Conservation (phyloP, 2,888 invertebrate genomes). For the Cephus runcator region DNA sequence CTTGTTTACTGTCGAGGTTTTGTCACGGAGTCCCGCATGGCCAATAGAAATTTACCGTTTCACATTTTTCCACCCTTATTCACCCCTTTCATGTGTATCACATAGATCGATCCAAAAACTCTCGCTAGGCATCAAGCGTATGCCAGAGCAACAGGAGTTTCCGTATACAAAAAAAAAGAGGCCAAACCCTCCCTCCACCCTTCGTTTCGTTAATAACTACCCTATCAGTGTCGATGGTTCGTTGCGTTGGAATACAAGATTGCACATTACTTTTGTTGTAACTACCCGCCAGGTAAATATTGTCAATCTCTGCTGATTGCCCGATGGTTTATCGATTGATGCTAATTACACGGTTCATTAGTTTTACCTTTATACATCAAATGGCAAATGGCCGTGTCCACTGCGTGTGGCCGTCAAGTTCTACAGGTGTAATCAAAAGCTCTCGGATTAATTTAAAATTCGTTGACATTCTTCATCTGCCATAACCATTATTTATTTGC, state of each 20-base stretch:
- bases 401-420: not conserved
- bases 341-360: slow-evolving; percentile 29
- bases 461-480: no score
- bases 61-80: not conserved
- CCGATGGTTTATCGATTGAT: slow-evolving; percentile 28
- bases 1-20: slow-evolving; percentile 32
- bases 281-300: not conserved
- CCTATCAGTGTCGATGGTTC: not conserved
- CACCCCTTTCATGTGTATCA: not conserved
- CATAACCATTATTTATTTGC: no score
- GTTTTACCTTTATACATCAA: not conserved
- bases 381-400: not conserved
- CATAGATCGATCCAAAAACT: not conserved
- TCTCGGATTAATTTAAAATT: no score
- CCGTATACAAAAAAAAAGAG: not conserved
- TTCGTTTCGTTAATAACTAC: not conserved
- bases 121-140: not conserved
- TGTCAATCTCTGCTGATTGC: not conserved
- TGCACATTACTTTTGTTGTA: not conserved
- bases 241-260: not conserved
- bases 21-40: not conserved
- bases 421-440: no score
- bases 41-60: not conserved
- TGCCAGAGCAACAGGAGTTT: not conserved
- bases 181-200: not conserved